Evolutionary conservation across 2,888 invertebrate species (phyloP).

Genomic region (Lochmaea crataegi): DNA sequence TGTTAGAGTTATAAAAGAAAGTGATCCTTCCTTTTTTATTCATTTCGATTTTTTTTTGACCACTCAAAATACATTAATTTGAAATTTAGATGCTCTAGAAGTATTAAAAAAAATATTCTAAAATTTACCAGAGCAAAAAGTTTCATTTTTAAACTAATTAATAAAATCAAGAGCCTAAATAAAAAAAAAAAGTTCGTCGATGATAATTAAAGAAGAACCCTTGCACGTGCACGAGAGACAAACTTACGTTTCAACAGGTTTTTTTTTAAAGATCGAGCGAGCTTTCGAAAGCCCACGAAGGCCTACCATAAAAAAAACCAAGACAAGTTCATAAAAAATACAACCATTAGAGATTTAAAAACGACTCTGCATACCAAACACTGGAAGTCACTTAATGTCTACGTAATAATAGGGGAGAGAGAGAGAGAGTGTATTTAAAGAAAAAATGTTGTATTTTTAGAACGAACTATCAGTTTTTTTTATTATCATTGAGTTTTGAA

Average conservation of each 20-base stretch:
- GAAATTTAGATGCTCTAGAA: no score
- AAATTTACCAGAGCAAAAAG: no score
- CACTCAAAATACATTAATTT: neutral
- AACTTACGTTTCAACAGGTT: conserved; percentile 42
- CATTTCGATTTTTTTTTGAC: neutral
- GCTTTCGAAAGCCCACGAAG: conserved; percentile 33
- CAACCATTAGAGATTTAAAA: conserved; percentile 39
- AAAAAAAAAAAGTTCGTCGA: conserved; percentile 26
- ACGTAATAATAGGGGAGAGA: conserved; percentile 43
- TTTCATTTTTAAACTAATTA: neutral
- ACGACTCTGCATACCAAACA: conserved; percentile 43
- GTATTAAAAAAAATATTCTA: no score
- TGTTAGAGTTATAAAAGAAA: neutral
- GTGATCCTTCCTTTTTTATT: neutral
- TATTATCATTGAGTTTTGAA: no score
- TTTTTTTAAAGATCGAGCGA: conserved; percentile 14
- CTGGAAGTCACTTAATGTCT: conserved; percentile 46
- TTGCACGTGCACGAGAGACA: conserved; percentile 44
- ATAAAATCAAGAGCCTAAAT: neutral
- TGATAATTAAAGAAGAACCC: conserved; percentile 36
- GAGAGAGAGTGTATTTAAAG: conserved; percentile 35
- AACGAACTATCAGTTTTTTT: conserved; percentile 19
- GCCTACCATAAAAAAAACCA: conserved; percentile 32
- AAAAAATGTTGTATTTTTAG: no score
- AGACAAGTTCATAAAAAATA: conserved; percentile 39